These are phyloP conservation scores for Pseudomyrmex flavicornis DNA, from an alignment of 1,140 invertebrate species.

Conservation along the genomic window DNA sequence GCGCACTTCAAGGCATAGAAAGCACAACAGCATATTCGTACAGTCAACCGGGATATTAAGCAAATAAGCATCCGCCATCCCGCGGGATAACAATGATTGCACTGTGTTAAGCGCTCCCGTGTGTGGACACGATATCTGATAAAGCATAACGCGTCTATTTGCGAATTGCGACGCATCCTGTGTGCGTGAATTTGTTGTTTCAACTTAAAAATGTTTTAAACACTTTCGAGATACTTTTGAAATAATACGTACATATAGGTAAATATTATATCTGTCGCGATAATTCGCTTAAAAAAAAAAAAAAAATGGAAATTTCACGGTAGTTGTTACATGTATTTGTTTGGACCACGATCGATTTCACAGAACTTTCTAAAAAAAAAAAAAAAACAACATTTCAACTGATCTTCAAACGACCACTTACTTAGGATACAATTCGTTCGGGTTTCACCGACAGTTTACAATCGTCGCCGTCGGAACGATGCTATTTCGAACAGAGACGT, in stretches of 20 bases:
- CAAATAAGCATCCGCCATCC: constrained; percentile 57
- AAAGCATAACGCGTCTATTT: constrained; percentile 34
- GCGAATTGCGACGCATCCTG: constrained; percentile 17
- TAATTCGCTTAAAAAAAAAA: not conserved
- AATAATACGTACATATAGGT: not conserved
- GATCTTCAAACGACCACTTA: not conserved
- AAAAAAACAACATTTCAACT: not conserved
- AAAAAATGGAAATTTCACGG: not conserved
- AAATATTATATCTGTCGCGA: not conserved
- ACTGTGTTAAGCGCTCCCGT: constrained; percentile 54
- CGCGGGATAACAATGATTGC: constrained; percentile 58
- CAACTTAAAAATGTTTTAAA: not conserved
- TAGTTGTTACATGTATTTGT: too few species aligned
- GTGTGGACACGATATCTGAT: constrained; percentile 23
- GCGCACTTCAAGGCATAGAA: not conserved
- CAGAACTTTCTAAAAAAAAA: not conserved
- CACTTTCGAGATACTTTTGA: not conserved
- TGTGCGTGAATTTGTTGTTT: not conserved
- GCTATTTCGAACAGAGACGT: not conserved
- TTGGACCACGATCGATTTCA: not conserved
- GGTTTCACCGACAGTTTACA: not conserved
- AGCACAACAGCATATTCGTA: constrained; percentile 35
- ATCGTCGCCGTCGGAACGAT: not conserved
- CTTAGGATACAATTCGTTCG: constrained; percentile 11
- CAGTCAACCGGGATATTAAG: constrained; percentile 44